A percentile compares a stretch with the other conserved stretches of the same genome.
Conservation (phyloP, 35 echinoderm and acorn worm species). For the Strongylocentrotus purpuratus region DNA sequence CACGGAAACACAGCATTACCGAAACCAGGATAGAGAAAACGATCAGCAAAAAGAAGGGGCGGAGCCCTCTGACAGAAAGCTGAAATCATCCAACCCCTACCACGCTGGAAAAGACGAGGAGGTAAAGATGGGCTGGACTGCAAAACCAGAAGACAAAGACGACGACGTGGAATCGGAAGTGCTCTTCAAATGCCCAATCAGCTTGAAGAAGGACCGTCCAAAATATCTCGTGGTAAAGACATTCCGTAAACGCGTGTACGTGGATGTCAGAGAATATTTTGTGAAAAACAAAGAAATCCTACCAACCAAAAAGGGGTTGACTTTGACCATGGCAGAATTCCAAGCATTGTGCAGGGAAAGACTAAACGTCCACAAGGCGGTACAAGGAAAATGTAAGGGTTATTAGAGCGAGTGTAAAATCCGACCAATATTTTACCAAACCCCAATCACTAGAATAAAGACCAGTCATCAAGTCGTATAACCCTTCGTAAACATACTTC, state of each 20-base stretch:
- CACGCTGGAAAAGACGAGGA: background rate
- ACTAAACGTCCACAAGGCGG: background rate
- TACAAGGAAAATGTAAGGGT: background rate
- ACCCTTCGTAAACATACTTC: too few relatives aligned
- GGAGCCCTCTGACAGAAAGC: background rate
- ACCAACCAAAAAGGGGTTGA: slow-evolving; percentile 8
- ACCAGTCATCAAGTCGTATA: too few relatives aligned
- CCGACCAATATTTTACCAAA: too few relatives aligned
- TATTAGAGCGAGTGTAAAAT: background rate
- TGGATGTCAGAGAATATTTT: slow-evolving; percentile 20
- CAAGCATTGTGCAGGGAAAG: background rate
- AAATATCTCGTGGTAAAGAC: background rate
- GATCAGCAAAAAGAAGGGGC: background rate
- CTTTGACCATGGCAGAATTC: background rate
- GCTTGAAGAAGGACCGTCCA: background rate
- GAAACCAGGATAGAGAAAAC: background rate
- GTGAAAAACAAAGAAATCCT: slow-evolving; percentile 18
- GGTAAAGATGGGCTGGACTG: background rate
- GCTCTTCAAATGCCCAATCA: background rate
- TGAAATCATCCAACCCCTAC: background rate
- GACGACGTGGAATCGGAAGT: background rate
- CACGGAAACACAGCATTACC: background rate
- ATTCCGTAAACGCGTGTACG: background rate
- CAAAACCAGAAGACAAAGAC: background rate
- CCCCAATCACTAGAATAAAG: too few relatives aligned